These are phyloP conservation scores for Drosophila infuscata DNA, from an alignment of 2,888 invertebrate species.

Conservation along the genomic window DNA sequence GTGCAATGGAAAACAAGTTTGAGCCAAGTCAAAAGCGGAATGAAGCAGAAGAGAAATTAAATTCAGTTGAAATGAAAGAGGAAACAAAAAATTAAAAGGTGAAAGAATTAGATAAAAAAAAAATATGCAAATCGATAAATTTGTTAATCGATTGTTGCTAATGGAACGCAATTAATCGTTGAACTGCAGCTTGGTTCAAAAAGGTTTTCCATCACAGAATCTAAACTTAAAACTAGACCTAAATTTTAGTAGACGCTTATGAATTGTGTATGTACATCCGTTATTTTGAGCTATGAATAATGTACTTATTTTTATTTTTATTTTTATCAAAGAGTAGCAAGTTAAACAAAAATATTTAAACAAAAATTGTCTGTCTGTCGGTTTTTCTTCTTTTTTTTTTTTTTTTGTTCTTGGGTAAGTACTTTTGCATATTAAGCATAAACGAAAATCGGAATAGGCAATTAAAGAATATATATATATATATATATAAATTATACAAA, in stretches of 20 bases:
- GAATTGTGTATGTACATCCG: background rate
- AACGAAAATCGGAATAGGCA: slow-evolving; percentile 44
- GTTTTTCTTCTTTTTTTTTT: slow-evolving; percentile 2
- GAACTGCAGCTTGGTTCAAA: slow-evolving; percentile 2
- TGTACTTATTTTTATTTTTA: slow-evolving; percentile 4
- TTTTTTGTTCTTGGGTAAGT: slow-evolving; percentile 13
- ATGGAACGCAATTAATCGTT: slow-evolving; percentile 26
- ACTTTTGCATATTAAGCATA: slow-evolving; percentile 32
- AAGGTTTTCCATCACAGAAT: slow-evolving; percentile 8
- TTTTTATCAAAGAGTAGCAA: slow-evolving; percentile 4
- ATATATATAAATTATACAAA: slow-evolving; percentile 16
- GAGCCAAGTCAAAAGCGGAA: slow-evolving; percentile 4
- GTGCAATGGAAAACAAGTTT: slow-evolving; percentile 18
- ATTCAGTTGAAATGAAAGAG: slow-evolving; percentile 10
- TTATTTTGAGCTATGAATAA: slow-evolving; percentile 18
- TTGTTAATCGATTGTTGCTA: background rate
- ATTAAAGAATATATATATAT: slow-evolving; percentile 20
- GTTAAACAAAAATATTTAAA: slow-evolving; percentile 3
- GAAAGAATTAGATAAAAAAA: slow-evolving; percentile 18
- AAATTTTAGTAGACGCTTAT: slow-evolving; percentile 38
- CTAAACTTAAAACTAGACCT: slow-evolving; percentile 31
- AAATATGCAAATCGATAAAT: background rate
- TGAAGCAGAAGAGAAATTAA: slow-evolving; percentile 1
- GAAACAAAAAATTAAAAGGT: background rate
- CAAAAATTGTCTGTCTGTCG: slow-evolving; percentile 12